Percentiles rank a stretch among this genome's conserved stretches.
Conservation (phyloP, 2,113 vertebrate genomes). For the Sinocyclocheilus anophthalmus region DNA sequence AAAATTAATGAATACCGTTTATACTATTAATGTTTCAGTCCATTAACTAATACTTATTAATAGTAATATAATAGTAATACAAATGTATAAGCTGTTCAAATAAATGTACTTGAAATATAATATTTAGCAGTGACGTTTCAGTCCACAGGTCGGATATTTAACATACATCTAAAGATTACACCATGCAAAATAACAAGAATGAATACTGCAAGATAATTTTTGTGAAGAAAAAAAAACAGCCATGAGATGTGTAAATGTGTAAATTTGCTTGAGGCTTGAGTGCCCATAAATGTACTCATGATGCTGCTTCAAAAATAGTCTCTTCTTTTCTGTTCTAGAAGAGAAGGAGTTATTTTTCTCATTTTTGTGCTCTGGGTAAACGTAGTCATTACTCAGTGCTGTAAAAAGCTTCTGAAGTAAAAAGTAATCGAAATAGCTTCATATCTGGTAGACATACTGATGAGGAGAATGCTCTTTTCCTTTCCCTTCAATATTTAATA, state of each 20-base stretch:
- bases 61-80: not conserved
- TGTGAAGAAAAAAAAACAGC: conserved; percentile 20
- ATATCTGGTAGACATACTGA: conserved; percentile 29
- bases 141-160: not conserved
- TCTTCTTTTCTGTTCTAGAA: not conserved
- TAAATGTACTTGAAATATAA: not conserved
- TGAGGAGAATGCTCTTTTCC: conserved; percentile 1
- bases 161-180: not conserved
- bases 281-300: conserved; percentile 36
- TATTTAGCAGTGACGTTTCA: not conserved
- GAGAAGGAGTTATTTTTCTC: conserved; percentile 47
- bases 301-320: conserved; percentile 29
- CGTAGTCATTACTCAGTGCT: conserved; percentile 46
- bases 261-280: conserved; percentile 37
- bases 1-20: not conserved
- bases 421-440: conserved; percentile 35
- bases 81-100: not conserved
- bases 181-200: not conserved
- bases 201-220: not conserved
- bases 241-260: conserved; percentile 45
- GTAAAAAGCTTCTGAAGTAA: conserved; percentile 40
- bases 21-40: not conserved
- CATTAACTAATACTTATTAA: not conserved
- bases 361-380: conserved; percentile 53
- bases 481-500: not conserved